Base-by-base conservation (phyloP, 30 jellyfish, hydroid and myxozoan species). In the Aurelia sp. region DNA sequence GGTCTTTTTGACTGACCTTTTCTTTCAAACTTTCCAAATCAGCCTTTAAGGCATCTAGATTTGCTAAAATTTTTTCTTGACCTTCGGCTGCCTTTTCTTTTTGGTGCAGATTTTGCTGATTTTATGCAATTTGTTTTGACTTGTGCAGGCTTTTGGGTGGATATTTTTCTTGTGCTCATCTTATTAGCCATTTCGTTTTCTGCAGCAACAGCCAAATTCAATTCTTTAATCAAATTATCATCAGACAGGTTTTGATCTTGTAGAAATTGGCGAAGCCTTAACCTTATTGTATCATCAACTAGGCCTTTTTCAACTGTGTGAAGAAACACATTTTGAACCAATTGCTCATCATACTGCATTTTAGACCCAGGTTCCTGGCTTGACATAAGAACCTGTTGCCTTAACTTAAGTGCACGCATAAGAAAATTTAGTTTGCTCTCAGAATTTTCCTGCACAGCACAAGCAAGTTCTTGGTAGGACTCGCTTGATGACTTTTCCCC, bases 401-500 rank as follows among this genome's bases (percentile, higher is more conserved):
- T 50, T 48, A 73, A 55, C 48, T 73, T 73, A 17, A 73, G 50
- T 50, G 72, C 41, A 40, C 85, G 41, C 85, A 48, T 73, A 40
- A 48, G 76, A 73, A 73, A 73, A 73, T 73, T 73, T 47, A 27
- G 33, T 2, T 1, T 1, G 33, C 33, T 2, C 37, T 73, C 85
- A 33, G 35, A 15, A 47, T 35, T 48, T 73, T 73, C 85, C 5
- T 73, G 85, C 75, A 40, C 75, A 55, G 50, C 41, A 48, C 50
- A 15, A 55, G 72, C 72, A 73, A 73, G 85, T 73, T 73, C 85
- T 22, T 73, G 85, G 85, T 73, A 73, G 50, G 85, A 50, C 50
- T 73, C 85, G 31, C 50, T 73, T 17, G 75, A 20, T 73, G 85
- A 47, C 4, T 73, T 73, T 55, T 73, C 85, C 13, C 85, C 35